These are phyloP conservation scores for Lasioglossum morio DNA, from an alignment of 2,888 invertebrate genomes.

Conservation along the genomic window DNA sequence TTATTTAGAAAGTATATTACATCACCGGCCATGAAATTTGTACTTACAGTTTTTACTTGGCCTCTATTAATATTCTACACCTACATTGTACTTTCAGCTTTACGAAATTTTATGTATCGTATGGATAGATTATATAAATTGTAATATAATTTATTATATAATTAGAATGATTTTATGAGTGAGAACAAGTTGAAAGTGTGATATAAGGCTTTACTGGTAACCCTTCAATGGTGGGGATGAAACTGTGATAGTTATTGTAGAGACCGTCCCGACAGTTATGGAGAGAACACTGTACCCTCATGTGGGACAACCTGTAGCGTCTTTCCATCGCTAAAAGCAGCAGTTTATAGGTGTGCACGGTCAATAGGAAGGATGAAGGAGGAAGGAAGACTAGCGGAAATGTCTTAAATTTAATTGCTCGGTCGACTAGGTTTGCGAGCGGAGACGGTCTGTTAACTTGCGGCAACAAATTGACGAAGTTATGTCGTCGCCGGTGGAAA, in stretches of 20 bases:
- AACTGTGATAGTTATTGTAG: too few relatives aligned
- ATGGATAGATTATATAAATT: background rate
- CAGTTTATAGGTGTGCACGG: background rate
- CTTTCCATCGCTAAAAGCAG: conserved; percentile 10
- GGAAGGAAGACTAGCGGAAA: conserved; percentile 1
- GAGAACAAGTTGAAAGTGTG: background rate
- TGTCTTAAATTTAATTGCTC: background rate
- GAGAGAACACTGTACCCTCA: background rate
- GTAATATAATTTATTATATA: too few relatives aligned
- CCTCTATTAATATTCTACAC: background rate
- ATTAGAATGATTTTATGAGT: background rate
- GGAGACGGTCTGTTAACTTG: conserved; percentile 3
- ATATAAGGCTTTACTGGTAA: background rate
- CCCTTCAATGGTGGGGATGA: too few relatives aligned
- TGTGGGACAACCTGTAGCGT: background rate
- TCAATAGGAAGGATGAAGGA: conserved; percentile 19
- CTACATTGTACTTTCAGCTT: background rate
- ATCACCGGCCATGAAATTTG: background rate
- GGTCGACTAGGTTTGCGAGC: background rate
- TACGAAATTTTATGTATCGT: too few relatives aligned
- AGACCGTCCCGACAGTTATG: too few relatives aligned
- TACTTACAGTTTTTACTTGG: background rate
- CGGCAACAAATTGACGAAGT: conserved; percentile 40
- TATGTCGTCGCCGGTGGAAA: conserved; percentile 42
- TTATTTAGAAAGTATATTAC: background rate